Evolutionary conservation across 2,797 vertebrate genomes (phyloP), one percentile per base, ranked within the genome.

Genomic region (Tolypeutes matacus): DNA sequence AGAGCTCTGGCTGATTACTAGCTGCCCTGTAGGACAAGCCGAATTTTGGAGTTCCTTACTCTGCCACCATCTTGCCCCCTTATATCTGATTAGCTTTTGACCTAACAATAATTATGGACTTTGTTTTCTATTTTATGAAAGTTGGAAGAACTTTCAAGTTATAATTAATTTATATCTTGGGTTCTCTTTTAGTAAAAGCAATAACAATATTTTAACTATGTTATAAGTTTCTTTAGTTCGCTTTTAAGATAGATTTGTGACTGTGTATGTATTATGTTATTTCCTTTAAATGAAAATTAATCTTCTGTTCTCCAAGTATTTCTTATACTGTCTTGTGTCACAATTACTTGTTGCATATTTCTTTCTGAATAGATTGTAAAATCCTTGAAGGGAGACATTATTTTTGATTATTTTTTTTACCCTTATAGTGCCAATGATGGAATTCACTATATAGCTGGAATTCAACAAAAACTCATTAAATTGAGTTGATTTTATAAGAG

Each of bases 331-430:
- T 77, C 31, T 69, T 83, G 36, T 92, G 36, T 70, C 53, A 17
- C 78, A 94, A 82, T 84, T 93, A 75, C 11, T 83, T 93, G 75
- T 90, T 39, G 18, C 34, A 62, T 56, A 88, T 88, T 96, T 92
- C 10, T 78, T 73, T 92, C 42, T 64, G 31, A 91, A 51, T 89
- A 92, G 31, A 89, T 72, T 76, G 25, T 53, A 69, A 77, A 58
- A 81, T 89, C 27, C 17, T 72, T 62, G 21, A 95, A 9, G 15
- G 8, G 36, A 86, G 6, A 91, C 20, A 82, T 31, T 46, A 14
- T 51, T 77, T 94, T n/a, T 84, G 18, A 86, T 60, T 60, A 86
- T 65, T 60, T 42, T 91, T 86, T 78, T n/a, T 82, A 72, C 17
- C 4, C 3, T 51, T 62, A 20, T 34, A 67, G 46, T 51, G 39